These are phyloP conservation scores for Dendrolimus punctatus DNA, from an alignment of 1,140 invertebrate genomes.

Conservation along the genomic window DNA sequence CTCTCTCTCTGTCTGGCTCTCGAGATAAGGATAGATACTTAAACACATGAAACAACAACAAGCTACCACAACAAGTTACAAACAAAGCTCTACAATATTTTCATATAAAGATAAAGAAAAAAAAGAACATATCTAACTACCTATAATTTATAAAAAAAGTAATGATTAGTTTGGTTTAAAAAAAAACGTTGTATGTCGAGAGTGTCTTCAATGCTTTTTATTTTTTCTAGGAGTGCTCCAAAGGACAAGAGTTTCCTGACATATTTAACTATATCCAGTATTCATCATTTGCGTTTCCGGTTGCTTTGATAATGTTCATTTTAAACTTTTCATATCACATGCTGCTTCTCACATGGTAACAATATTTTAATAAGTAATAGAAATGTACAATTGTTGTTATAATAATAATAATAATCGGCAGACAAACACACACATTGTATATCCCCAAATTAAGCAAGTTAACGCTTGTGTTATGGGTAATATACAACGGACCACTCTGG, in stretches of 20 bases:
- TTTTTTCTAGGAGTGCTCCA: constrained; percentile 22
- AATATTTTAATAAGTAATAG: neutral
- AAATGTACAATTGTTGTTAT: neutral
- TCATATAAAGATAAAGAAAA: no score
- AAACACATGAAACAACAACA: no score
- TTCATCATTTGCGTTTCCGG: constrained; percentile 36
- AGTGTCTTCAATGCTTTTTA: constrained; percentile 8
- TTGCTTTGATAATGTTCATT: constrained; percentile 37
- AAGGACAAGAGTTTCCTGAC: constrained; percentile 31
- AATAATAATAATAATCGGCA: no score
- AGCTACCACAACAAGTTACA: no score
- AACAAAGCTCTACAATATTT: neutral
- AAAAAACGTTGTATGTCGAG: constrained; percentile 1
- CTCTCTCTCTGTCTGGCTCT: no score
- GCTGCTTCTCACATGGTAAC: constrained; percentile 33
- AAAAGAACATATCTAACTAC: no score
- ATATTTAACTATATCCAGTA: constrained; percentile 50
- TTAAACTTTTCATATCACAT: constrained; percentile 34
- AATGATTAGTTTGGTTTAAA: neutral
- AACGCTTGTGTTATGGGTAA: no score
- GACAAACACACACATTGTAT: no score
- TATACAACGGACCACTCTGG: no score
- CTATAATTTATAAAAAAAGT: no score
- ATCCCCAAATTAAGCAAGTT: no score
- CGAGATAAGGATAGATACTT: no score